Evolutionary conservation across 1,140 invertebrate species (phyloP).

Genomic region (Aricia agestis): DNA sequence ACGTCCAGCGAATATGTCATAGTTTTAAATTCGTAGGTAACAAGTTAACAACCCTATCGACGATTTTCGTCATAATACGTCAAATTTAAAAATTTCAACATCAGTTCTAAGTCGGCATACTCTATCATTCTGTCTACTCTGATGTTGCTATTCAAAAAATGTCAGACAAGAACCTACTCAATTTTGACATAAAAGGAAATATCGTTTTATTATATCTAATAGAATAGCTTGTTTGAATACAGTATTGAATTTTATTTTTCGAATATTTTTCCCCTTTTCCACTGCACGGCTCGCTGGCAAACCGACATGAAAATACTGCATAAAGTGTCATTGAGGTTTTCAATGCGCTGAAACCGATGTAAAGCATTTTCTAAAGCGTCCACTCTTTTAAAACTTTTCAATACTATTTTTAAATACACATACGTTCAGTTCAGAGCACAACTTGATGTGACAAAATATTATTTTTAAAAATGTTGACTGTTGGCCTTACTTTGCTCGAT

Average conservation of each 20-base stretch:
- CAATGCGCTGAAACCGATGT: not conserved
- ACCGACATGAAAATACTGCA: not conserved
- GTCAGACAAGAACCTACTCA: not conserved
- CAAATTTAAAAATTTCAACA: no score
- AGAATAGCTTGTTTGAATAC: not conserved
- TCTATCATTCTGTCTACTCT: no score
- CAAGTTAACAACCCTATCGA: no score
- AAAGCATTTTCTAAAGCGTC: constrained; percentile 1
- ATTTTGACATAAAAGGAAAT: not conserved
- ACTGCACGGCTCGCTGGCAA: not conserved
- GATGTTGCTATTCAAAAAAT: no score
- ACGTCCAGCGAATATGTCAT: no score
- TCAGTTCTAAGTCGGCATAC: no score
- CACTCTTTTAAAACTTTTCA: not conserved
- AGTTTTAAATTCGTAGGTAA: no score
- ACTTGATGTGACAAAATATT: not conserved
- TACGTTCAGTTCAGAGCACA: no score
- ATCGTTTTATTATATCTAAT: not conserved
- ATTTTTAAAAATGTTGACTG: not conserved
- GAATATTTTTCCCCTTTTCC: not conserved
- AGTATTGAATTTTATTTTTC: not conserved
- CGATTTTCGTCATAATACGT: no score
- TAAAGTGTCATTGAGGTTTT: not conserved
- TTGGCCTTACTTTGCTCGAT: no score
- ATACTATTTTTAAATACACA: not conserved